phyloP scores from a whole-genome alignment of 2,113 vertebrate genomes.

The Melanotaenia duboulayi region DNA sequence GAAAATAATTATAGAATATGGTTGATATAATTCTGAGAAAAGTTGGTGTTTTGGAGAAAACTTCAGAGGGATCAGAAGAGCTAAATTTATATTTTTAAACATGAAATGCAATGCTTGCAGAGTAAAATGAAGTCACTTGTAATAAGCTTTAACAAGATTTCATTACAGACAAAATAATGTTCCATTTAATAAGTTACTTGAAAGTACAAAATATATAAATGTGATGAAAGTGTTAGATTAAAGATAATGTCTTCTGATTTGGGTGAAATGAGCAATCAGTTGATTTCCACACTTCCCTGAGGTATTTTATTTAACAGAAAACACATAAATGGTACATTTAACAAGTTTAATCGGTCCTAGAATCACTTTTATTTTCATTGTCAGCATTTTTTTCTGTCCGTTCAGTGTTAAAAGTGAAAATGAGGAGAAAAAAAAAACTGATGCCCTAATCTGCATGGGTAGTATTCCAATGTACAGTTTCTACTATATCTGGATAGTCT shows the following conservation, averaged over 20 bases:
- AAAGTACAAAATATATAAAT: too few species aligned
- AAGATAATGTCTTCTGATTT: background rate
- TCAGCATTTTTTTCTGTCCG: background rate
- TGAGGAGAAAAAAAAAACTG: background rate
- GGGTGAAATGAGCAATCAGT: background rate
- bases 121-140: background rate
- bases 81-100: background rate
- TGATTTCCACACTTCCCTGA: background rate
- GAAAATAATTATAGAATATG: too few species aligned
- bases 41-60: too few species aligned
- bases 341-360: background rate
- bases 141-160: too few species aligned
- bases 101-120: too few species aligned
- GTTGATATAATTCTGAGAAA: too few species aligned
- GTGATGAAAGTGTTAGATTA: too few species aligned
- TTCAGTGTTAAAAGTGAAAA: constrained; percentile 18
- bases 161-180: background rate
- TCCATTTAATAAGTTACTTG: background rate
- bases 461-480: constrained; percentile 28
- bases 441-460: constrained; percentile 14
- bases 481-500: constrained; percentile 13
- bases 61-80: background rate
- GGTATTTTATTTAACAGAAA: background rate
- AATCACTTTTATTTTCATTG: background rate
- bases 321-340: background rate